Evolutionary conservation across 2,888 invertebrate species (phyloP).

Genomic region (Congeria kusceri): DNA sequence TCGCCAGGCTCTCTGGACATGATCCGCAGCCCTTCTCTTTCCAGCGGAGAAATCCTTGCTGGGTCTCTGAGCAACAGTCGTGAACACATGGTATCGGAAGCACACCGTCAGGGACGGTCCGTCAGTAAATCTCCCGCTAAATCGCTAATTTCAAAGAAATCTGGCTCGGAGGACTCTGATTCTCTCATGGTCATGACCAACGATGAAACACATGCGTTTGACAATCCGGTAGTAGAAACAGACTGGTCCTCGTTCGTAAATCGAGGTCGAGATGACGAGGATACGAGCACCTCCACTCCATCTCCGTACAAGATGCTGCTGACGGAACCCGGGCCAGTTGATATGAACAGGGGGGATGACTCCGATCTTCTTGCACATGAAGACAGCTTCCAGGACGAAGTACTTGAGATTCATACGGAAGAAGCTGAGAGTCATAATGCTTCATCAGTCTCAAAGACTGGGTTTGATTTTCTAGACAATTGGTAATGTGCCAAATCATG

Average conservation of each 20-base stretch:
- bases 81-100: constrained; percentile 15
- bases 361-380: constrained; percentile 22
- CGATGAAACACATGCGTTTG: constrained; percentile 70
- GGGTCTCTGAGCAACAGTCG: constrained; percentile 11
- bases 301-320: constrained; percentile 62
- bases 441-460: constrained; percentile 63
- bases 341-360: constrained; percentile 53
- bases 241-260: constrained; percentile 74
- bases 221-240: constrained; percentile 69
- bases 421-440: constrained; percentile 42
- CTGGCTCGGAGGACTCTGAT: constrained; percentile 33
- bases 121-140: constrained; percentile 54
- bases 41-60: constrained; percentile 47
- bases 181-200: constrained; percentile 41
- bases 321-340: constrained; percentile 52
- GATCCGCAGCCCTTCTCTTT: constrained; percentile 51
- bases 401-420: neutral
- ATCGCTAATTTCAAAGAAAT: constrained; percentile 40
- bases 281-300: constrained; percentile 58
- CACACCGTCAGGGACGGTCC: constrained; percentile 39
- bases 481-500: constrained; percentile 65
- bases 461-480: constrained; percentile 80
- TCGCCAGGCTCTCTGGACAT: constrained; percentile 27
- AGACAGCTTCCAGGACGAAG: constrained; percentile 40
- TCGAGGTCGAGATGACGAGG: constrained; percentile 50